Percentiles rank a stretch among this genome's conserved stretches.
These are phyloP conservation scores for Nyctereutes procyonoides DNA, from an alignment of 2,113 vertebrate genomes.

Conservation along the genomic window DNA sequence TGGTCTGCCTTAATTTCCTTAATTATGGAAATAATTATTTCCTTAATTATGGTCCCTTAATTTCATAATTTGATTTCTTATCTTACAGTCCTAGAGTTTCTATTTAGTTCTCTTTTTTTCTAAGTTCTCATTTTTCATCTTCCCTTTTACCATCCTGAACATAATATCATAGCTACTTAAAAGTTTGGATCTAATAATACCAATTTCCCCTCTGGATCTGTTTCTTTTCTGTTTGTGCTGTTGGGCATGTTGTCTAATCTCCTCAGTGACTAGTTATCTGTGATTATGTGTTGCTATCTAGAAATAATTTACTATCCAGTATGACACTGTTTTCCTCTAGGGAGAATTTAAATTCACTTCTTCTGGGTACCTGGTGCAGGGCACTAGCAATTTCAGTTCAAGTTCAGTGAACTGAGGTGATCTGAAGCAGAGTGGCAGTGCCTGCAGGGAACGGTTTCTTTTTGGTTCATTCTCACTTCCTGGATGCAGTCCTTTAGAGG, in stretches of 20 bases:
- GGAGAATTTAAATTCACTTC: neutral
- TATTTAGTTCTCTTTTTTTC: neutral
- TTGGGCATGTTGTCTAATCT: neutral
- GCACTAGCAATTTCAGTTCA: neutral
- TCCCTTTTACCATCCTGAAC: neutral
- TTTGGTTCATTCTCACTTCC: slow-evolving; percentile 10
- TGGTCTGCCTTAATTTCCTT: too few species aligned
- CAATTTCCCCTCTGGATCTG: neutral
- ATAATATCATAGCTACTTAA: neutral
- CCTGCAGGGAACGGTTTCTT: neutral
- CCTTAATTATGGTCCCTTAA: neutral
- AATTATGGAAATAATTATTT: too few species aligned
- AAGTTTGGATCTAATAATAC: neutral
- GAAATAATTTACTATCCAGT: neutral
- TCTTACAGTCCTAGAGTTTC: slow-evolving; percentile 7
- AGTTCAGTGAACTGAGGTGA: neutral
- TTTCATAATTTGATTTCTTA: neutral
- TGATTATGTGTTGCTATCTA: neutral
- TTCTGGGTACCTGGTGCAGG: neutral
- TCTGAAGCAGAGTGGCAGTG: neutral
- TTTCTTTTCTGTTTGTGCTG: slow-evolving; percentile 8
- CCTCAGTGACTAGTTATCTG: neutral
- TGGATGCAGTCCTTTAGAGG: neutral
- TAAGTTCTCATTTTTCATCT: slow-evolving; percentile 13
- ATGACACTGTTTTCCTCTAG: neutral